Conservation (phyloP, 2,797 vertebrate genomes). For the Dendrocincla tyrannina region DNA sequence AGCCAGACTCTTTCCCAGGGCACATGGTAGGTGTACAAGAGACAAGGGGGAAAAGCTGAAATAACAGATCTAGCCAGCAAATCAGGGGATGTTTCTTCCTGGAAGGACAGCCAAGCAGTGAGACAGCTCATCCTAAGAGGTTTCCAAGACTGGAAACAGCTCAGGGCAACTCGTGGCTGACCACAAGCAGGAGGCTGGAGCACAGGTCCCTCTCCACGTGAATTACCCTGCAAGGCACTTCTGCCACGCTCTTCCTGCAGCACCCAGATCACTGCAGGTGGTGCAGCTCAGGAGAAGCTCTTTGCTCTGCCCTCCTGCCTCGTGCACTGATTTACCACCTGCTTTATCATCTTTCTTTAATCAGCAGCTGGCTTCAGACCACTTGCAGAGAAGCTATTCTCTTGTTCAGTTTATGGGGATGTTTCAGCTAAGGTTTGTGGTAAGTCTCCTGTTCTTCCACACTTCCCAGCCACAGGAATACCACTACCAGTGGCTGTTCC, state of each 20-base stretch:
- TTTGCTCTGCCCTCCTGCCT: neutral
- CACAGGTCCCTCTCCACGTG: neutral
- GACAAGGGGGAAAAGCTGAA: neutral
- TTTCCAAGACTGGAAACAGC: neutral
- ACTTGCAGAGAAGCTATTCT: neutral
- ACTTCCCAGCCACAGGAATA: neutral
- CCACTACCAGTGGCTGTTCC: fast-evolving
- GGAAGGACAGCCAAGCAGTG: neutral
- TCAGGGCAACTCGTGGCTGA: neutral
- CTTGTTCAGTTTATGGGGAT: neutral
- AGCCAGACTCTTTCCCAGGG: neutral
- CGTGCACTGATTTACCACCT: neutral
- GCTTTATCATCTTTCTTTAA: neutral
- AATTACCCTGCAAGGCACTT: neutral
- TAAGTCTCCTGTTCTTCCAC: neutral
- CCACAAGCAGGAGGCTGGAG: neutral
- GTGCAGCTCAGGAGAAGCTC: neutral
- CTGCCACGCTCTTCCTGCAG: neutral
- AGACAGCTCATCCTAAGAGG: neutral
- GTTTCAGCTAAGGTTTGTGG: neutral
- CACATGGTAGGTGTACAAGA: fast-evolving
- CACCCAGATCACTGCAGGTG: neutral
- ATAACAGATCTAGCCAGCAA: neutral
- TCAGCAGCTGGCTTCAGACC: neutral
- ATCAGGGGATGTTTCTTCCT: neutral